phyloP scores from a whole-genome alignment of 2,113 vertebrate species.

The Pomatostomus ruficeps region DNA sequence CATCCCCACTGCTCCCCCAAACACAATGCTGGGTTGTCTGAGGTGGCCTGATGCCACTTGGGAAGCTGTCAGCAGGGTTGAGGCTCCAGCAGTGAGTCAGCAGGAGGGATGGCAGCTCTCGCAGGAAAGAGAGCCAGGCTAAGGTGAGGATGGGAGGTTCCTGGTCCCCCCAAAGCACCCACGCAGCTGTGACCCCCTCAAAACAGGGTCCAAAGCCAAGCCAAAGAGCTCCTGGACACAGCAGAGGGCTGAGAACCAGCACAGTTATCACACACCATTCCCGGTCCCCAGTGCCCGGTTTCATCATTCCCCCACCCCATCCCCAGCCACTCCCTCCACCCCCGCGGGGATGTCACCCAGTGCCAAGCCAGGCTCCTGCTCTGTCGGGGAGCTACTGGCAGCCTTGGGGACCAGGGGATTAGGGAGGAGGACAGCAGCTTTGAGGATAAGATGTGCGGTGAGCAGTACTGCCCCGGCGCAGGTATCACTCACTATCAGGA shows the following conservation, averaged over 20 bases:
- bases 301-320: not conserved
- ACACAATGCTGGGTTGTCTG: not conserved
- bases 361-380: not conserved
- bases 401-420: not conserved
- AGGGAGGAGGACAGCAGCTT: not conserved
- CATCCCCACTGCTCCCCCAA: not conserved
- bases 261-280: not conserved
- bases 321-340: not conserved
- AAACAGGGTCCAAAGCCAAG: not conserved
- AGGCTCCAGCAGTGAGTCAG: not conserved
- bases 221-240: not conserved
- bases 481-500: not conserved
- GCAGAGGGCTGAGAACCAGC: not conserved
- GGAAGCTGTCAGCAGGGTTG: not conserved
- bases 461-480: not conserved
- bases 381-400: not conserved
- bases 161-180: not conserved
- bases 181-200: rapidly evolving
- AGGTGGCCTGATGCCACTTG: not conserved
- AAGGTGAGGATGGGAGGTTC: not conserved
- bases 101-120: not conserved
- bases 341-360: not conserved
- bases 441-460: not conserved
- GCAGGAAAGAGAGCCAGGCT: not conserved
- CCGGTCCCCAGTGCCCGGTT: not conserved